Conservation (phyloP, 2,888 invertebrate species). For the Myopa tessellatipennis region DNA sequence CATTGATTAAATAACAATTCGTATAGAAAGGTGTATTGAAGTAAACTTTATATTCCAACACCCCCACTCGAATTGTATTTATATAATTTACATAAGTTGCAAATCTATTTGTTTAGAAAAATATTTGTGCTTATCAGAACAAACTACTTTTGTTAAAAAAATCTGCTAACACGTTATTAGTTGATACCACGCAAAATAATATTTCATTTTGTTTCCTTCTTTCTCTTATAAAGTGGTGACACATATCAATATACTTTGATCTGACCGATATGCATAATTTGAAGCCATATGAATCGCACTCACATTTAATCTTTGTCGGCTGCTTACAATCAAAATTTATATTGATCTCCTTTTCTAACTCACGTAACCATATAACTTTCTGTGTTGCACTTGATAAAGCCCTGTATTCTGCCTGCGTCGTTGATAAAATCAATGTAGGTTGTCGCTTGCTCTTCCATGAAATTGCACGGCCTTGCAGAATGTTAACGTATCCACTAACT, state of each 20-base stretch:
- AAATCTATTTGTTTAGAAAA: too few relatives aligned
- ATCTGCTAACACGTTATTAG: too few relatives aligned
- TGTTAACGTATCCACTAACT: constrained; percentile 34
- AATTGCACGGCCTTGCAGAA: constrained; percentile 40
- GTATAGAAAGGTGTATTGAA: too few relatives aligned
- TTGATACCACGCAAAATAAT: too few relatives aligned
- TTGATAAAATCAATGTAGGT: constrained; percentile 43
- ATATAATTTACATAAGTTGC: too few relatives aligned
- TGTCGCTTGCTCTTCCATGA: constrained; percentile 44
- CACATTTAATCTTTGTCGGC: constrained; percentile 9
- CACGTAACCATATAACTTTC: constrained; percentile 7
- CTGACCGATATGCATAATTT: constrained; percentile 1
- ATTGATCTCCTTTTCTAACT: constrained; percentile 2
- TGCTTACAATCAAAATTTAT: not conserved
- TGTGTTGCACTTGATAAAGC: constrained; percentile 19
- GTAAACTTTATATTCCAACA: too few relatives aligned
- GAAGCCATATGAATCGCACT: constrained; percentile 26
- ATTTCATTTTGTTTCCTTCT: too few relatives aligned
- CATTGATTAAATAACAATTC: too few relatives aligned
- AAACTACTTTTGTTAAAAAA: too few relatives aligned
- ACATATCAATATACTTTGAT: constrained; percentile 6
- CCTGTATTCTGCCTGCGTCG: constrained; percentile 21
- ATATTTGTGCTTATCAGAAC: too few relatives aligned
- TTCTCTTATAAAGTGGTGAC: too few relatives aligned
- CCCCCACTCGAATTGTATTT: too few relatives aligned